Conservation (phyloP, 2,888 invertebrate genomes). For the Keiferia lycopersicella region DNA sequence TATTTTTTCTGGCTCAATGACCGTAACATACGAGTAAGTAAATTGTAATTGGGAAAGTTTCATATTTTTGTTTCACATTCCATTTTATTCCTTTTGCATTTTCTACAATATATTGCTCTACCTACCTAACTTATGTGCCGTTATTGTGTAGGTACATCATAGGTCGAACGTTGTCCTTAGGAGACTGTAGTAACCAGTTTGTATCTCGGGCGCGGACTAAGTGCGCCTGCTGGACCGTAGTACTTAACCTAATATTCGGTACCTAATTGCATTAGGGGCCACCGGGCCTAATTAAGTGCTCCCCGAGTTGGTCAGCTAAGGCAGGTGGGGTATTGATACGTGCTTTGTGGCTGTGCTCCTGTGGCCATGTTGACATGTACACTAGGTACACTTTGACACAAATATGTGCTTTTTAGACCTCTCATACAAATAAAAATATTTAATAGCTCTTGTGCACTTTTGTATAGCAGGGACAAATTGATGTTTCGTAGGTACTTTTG, state of each 20-base stretch:
- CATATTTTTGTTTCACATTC: background rate
- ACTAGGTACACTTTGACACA: background rate
- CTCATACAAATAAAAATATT: too few species aligned
- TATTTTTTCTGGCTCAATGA: constrained; percentile 20
- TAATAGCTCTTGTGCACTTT: too few species aligned
- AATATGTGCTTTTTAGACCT: too few species aligned
- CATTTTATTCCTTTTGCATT: background rate
- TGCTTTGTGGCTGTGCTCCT: constrained; percentile 50
- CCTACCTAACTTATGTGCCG: too few species aligned
- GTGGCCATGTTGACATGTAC: constrained; percentile 24
- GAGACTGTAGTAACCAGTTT: constrained; percentile 62
- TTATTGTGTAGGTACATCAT: background rate
- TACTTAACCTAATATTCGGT: constrained; percentile 78
- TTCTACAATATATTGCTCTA: too few species aligned
- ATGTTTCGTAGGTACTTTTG: too few species aligned
- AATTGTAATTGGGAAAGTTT: constrained; percentile 11
- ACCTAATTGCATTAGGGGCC: constrained; percentile 72
- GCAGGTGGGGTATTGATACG: constrained; percentile 61
- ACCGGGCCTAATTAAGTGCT: constrained; percentile 68
- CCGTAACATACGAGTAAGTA: constrained; percentile 3
- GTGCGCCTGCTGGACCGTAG: constrained; percentile 64
- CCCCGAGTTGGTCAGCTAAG: constrained; percentile 65
- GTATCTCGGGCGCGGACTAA: constrained; percentile 62
- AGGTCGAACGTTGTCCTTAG: constrained; percentile 6
- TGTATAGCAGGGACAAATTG: too few species aligned